Conservation (phyloP, 2,113 vertebrate genomes). For the Xiphophorus maculatus region DNA sequence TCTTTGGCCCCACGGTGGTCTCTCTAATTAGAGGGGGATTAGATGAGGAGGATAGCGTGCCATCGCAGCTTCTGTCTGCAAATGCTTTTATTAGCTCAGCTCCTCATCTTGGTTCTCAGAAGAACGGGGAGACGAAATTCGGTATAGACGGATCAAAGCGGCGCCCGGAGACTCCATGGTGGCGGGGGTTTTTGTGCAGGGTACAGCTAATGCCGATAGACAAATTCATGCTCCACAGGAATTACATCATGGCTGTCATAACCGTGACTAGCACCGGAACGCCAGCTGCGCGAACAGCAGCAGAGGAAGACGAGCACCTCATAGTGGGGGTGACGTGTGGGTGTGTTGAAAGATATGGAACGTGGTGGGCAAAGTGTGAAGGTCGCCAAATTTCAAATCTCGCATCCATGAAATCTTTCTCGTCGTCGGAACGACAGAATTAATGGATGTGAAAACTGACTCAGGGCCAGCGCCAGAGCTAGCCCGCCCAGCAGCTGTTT, state of each 20-base stretch:
- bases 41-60: constrained; percentile 63
- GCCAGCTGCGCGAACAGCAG: constrained; percentile 6
- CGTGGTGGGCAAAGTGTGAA: constrained; percentile 48
- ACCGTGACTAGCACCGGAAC: constrained; percentile 17
- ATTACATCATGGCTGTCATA: constrained; percentile 16
- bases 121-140: constrained; percentile 28
- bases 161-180: constrained; percentile 20
- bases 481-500: constrained; percentile 58
- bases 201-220: constrained; percentile 40
- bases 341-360: constrained; percentile 48
- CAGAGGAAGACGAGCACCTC: constrained; percentile 41
- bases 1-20: constrained; percentile 31
- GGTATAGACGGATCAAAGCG: constrained; percentile 52
- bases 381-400: constrained; percentile 48
- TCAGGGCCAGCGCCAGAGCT: constrained; percentile 42
- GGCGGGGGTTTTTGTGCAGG: constrained; percentile 13
- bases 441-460: constrained; percentile 42
- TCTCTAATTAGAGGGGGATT: constrained; percentile 69
- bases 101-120: constrained; percentile 44
- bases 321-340: constrained; percentile 19
- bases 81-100: constrained; percentile 65
- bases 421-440: constrained; percentile 3
- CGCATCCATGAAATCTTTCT: not conserved
- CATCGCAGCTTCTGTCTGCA: constrained; percentile 59
- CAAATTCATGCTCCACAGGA: constrained; percentile 10